phyloP scores from a whole-genome alignment of 2,113 vertebrate genomes.

The Lasiurus borealis region DNA sequence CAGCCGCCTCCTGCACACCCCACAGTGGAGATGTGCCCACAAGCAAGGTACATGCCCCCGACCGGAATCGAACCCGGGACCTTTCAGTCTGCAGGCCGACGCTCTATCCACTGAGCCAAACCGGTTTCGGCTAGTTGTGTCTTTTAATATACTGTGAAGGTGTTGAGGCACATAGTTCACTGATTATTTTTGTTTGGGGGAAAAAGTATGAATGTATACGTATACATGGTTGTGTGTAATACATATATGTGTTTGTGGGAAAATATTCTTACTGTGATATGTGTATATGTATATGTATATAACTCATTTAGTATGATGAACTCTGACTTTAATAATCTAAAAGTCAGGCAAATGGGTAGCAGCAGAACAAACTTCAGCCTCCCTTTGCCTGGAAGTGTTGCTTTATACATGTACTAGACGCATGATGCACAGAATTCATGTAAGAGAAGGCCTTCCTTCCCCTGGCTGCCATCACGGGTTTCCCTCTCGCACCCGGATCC shows the following conservation, averaged over 20 bases:
- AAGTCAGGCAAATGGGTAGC: background rate
- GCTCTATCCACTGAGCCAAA: too few relatives aligned
- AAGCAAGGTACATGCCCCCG: too few relatives aligned
- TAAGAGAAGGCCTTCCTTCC: too few relatives aligned
- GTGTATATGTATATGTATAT: background rate
- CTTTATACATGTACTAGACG: background rate
- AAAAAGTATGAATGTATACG: background rate
- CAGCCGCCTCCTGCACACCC: too few relatives aligned
- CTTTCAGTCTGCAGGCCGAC: too few relatives aligned
- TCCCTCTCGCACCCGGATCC: too few relatives aligned
- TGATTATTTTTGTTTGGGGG: background rate
- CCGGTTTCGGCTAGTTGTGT: too few relatives aligned
- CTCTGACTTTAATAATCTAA: background rate
- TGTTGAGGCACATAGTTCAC: background rate
- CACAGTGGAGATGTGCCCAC: too few relatives aligned
- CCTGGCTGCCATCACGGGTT: too few relatives aligned
- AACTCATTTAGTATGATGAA: background rate
- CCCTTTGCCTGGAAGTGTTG: background rate
- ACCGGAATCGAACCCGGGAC: too few relatives aligned
- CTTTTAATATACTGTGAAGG: background rate
- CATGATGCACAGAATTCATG: too few relatives aligned
- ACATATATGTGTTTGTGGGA: background rate
- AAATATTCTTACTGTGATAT: background rate
- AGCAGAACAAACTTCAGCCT: background rate
- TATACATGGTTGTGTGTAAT: background rate